phyloP scores from a whole-genome alignment of 2,888 invertebrate species.

The Hypselothyrea guttata region DNA sequence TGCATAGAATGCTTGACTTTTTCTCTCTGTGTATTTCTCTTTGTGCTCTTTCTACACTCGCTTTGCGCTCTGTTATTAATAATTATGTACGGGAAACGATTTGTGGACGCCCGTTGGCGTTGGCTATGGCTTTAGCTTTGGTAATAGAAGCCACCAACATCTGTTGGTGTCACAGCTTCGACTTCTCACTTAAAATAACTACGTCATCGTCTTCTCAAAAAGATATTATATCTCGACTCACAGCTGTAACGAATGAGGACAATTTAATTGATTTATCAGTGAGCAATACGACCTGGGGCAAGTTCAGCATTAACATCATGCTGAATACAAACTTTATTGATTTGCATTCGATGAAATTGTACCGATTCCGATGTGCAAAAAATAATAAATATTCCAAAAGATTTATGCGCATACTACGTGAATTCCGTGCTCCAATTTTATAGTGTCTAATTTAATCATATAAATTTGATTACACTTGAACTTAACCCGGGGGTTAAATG shows the following conservation, averaged over 20 bases:
- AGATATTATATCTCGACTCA: conserved; percentile 27
- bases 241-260: conserved; percentile 35
- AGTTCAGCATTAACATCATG: conserved; percentile 7
- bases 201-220: conserved; percentile 36
- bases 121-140: conserved; percentile 10
- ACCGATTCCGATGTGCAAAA: conserved; percentile 9
- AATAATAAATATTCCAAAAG: background rate
- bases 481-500: too few species aligned
- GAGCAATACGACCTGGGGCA: conserved; percentile 12
- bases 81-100: conserved; percentile 56
- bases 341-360: conserved; percentile 30
- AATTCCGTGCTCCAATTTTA: conserved; percentile 2
- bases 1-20: background rate
- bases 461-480: background rate
- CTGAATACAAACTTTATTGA: conserved; percentile 14
- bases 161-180: conserved; percentile 17
- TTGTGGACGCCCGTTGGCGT: conserved; percentile 24
- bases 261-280: conserved; percentile 54
- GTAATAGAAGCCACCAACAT: conserved; percentile 42
- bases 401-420: background rate
- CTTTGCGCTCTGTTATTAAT: conserved; percentile 46
- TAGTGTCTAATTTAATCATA: conserved; percentile 8
- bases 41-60: conserved; percentile 8
- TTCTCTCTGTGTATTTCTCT: conserved; percentile 3
- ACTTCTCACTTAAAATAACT: conserved; percentile 1